Percentiles rank a stretch among this genome's conserved stretches.
These are phyloP conservation scores for Drosophila sp. DNA, from an alignment of 1,140 invertebrate species.

Conservation along the genomic window DNA sequence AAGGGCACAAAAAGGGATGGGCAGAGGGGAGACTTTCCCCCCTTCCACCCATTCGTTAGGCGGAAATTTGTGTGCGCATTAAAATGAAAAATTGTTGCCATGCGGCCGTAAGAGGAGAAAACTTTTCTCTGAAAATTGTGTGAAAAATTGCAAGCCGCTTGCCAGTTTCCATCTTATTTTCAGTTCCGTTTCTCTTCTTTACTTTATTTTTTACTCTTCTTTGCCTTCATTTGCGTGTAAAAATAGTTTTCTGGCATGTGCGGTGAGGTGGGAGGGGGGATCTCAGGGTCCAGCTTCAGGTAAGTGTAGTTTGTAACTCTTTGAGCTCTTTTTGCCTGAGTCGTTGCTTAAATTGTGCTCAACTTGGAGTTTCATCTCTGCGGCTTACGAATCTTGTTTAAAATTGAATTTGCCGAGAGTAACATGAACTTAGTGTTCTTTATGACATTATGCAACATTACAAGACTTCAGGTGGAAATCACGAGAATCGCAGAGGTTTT, in stretches of 20 bases:
- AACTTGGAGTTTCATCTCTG: constrained; percentile 33
- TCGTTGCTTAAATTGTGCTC: constrained; percentile 53
- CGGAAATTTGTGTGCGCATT: constrained; percentile 82
- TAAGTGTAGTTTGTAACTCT: constrained; percentile 38
- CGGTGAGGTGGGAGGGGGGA: background rate
- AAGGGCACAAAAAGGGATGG: constrained; percentile 1
- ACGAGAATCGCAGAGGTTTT: constrained; percentile 1
- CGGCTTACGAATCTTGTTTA: constrained; percentile 26
- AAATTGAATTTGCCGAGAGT: constrained; percentile 39
- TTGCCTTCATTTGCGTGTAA: constrained; percentile 75
- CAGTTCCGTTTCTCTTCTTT: too few species aligned
- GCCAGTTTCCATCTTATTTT: constrained; percentile 15
- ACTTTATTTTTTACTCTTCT: constrained; percentile 6
- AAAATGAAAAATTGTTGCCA: constrained; percentile 83
- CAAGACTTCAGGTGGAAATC: constrained; percentile 11
- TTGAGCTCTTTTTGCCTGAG: constrained; percentile 34
- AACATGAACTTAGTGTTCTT: background rate
- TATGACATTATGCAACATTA: constrained; percentile 4
- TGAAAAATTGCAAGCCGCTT: constrained; percentile 70
- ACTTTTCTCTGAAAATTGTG: constrained; percentile 75
- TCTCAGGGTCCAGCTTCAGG: constrained; percentile 20
- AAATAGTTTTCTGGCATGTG: constrained; percentile 67
- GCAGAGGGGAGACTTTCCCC: constrained; percentile 9
- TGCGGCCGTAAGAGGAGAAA: constrained; percentile 44
- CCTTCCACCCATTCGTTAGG: constrained; percentile 65